Base-by-base conservation (phyloP, 2,888 invertebrate genomes). In the Lithodes maja region DNA sequence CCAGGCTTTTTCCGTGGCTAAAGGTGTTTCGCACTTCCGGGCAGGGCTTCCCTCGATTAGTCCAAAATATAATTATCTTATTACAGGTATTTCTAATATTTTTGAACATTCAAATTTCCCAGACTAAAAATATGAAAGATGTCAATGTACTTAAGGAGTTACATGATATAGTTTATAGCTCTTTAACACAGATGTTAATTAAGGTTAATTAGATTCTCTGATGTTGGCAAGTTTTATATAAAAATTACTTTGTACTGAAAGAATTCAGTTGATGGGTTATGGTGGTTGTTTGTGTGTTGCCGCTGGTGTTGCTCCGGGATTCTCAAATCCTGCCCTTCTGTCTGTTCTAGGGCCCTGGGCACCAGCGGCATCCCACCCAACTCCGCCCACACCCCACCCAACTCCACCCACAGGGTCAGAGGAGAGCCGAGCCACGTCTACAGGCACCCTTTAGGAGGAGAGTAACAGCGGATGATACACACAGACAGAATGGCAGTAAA, bases 291-390 rank as follows among this genome's bases (percentile, higher is more conserved):
- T 69, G 12, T 53, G 50, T 81, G 50, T 80, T 81, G 84, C 54
- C 75, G 83, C 53, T 15, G 50, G 85, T 85, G 88, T 84, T 84
- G 81, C 85, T 17, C 33, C 33, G 52, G 84, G 85, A 81, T 87
- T 79, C 77, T 89, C 71, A 84, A 89, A 81, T 84, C 85, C 74
- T 89, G 84, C 88, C 88, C 84, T 89, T 89, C 85, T 89, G 85
- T 89, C 85, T 89, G 69, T 89, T 89, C 89, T 89, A 89, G 89
- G 89, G 50, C 85, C 69, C 68, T 54, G 52, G 52, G 68, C 81
- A 82, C 33, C 81, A 82, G 69, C n/a, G 79, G 69, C 53, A 68
- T 79, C 54, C 69, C 15, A 33, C 33, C 69, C 50, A 71, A 61
- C 85, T 77, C 69, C 54, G 53, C 74, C 61, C 69, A 50, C 9